Evolutionary conservation across 2,888 invertebrate species (phyloP).

Genomic region (Agriopis leucophaearia): DNA sequence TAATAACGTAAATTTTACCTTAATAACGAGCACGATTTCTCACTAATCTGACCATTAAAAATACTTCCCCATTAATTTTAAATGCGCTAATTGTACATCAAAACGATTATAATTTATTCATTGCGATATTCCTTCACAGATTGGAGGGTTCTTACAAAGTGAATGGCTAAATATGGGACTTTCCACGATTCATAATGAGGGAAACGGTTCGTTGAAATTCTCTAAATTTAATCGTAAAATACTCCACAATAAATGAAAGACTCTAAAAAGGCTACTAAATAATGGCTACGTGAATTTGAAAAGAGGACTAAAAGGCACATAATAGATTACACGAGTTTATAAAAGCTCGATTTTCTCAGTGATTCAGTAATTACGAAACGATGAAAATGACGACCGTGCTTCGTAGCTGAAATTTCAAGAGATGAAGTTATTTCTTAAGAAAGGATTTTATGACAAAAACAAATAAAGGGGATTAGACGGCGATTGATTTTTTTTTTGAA

Average conservation of each 20-base stretch:
- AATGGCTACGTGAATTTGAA: not conserved
- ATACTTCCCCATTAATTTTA: conserved; percentile 53
- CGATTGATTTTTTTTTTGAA: no score
- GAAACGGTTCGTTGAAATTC: conserved; percentile 16
- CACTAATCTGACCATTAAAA: conserved; percentile 18
- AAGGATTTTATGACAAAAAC: no score
- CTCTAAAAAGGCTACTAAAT: not conserved
- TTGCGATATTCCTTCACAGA: conserved; percentile 49
- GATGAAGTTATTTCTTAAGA: no score
- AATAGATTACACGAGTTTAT: not conserved
- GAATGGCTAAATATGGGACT: conserved; percentile 44
- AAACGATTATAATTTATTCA: conserved; percentile 67
- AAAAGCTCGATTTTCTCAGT: no score
- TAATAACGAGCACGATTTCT: conserved; percentile 30
- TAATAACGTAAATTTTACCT: conserved; percentile 16
- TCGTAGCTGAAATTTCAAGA: no score
- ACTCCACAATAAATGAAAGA: conserved; percentile 6
- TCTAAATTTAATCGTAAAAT: conserved; percentile 17
- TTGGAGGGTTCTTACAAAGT: conserved; percentile 38
- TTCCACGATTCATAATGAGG: conserved; percentile 30
- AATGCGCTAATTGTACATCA: conserved; percentile 66
- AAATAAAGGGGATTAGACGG: no score
- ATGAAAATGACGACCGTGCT: no score
- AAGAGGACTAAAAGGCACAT: not conserved
- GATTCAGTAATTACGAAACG: no score